Conservation (phyloP, 2,113 vertebrate species). For the Australoheros scitulus region DNA sequence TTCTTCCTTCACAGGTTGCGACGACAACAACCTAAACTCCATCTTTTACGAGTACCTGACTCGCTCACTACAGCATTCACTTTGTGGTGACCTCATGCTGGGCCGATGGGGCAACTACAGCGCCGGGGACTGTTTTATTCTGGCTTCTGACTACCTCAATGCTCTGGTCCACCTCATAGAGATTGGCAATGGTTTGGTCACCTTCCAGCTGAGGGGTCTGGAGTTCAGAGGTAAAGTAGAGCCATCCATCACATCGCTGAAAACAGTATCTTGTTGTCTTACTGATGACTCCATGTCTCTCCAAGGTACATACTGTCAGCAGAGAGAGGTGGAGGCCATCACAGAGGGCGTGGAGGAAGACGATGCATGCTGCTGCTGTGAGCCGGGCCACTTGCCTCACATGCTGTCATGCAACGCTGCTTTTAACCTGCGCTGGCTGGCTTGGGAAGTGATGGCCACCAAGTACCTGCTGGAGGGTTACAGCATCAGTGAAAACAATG, state of each 20-base stretch:
- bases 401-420: conserved; percentile 94
- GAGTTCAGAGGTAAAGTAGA: conserved; percentile 91
- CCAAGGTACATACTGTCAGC: conserved; percentile 97
- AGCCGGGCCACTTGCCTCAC: conserved; percentile 91
- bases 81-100: conserved; percentile 93
- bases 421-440: conserved; percentile 96
- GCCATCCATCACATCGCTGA: neutral
- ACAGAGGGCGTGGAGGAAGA: conserved; percentile 95
- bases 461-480: conserved; percentile 98
- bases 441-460: conserved; percentile 92
- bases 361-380: conserved; percentile 93
- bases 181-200: conserved; percentile 95
- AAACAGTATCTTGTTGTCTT: neutral
- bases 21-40: conserved; percentile 97
- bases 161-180: conserved; percentile 97
- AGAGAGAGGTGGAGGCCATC: conserved; percentile 98
- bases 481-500: conserved; percentile 96
- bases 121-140: conserved; percentile 95
- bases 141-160: conserved; percentile 98
- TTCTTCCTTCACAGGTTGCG: conserved; percentile 81
- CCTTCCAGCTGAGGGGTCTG: conserved; percentile 96
- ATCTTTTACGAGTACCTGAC: conserved; percentile 99
- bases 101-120: conserved; percentile 98
- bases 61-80: conserved; percentile 92
- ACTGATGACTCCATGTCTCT: neutral